These are phyloP conservation scores for Spea multiplicata DNA, from an alignment of 2,113 vertebrate genomes.

Conservation along the genomic window DNA sequence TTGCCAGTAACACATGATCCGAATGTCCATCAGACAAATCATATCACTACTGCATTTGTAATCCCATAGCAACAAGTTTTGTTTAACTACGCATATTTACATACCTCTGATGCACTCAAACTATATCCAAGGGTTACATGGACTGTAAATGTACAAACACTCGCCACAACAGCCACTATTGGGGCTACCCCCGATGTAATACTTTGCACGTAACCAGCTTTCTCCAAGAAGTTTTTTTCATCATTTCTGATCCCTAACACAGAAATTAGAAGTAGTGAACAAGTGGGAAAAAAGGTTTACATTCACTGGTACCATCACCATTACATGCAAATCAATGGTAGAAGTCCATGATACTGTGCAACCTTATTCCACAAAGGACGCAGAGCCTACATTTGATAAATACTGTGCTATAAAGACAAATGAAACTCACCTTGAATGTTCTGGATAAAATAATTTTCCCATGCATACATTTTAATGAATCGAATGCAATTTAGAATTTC, in stretches of 20 bases:
- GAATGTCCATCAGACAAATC: too few species aligned
- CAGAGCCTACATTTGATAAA: too few species aligned
- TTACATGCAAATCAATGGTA: too few species aligned
- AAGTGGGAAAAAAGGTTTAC: too few species aligned
- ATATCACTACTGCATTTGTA: too few species aligned
- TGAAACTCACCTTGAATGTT: constrained; percentile 69
- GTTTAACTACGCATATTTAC: not conserved
- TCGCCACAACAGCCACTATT: constrained; percentile 70
- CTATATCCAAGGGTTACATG: constrained; percentile 75
- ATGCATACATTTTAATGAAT: constrained; percentile 83
- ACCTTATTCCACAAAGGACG: too few species aligned
- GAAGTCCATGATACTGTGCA: too few species aligned
- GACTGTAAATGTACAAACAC: constrained; percentile 76
- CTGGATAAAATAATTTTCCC: constrained; percentile 69
- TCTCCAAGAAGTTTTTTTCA: constrained; percentile 69
- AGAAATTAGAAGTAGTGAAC: constrained; percentile 6
- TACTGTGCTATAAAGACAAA: not conserved
- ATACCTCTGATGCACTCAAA: constrained; percentile 74
- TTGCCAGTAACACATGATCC: too few species aligned
- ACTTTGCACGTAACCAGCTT: constrained; percentile 69
- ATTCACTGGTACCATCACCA: too few species aligned
- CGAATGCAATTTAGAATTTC: constrained; percentile 74
- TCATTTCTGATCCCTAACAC: constrained; percentile 66
- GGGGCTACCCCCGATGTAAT: constrained; percentile 71
- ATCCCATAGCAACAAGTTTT: too few species aligned